Conservation (phyloP, 2,113 vertebrate genomes). For the Glaucidium brasilianum region DNA sequence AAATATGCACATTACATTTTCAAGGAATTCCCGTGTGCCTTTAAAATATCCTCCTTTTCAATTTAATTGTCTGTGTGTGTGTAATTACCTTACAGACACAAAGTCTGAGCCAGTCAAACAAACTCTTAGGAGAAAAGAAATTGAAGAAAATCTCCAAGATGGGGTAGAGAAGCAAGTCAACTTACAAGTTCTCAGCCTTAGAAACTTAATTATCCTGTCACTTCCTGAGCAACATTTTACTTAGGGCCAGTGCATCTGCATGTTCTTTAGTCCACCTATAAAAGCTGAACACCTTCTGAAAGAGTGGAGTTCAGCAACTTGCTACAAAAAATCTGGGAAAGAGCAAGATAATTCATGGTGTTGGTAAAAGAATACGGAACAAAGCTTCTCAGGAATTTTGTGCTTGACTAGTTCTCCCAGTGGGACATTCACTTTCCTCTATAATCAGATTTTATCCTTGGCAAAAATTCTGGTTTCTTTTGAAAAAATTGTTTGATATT, state of each 20-base stretch:
- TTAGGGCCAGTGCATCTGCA: not conserved
- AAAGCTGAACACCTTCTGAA: not conserved
- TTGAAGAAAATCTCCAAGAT: not conserved
- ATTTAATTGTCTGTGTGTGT: not conserved
- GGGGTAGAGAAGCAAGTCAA: not conserved
- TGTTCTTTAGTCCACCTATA: not conserved
- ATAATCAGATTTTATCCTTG: constrained; percentile 34
- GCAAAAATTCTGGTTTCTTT: constrained; percentile 1
- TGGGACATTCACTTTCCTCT: not conserved
- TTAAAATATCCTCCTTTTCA: not conserved
- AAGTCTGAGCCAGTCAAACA: not conserved
- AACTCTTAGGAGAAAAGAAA: not conserved
- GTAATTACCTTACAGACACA: not conserved
- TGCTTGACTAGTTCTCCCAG: not conserved
- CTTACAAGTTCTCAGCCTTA: not conserved
- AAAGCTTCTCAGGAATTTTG: not conserved
- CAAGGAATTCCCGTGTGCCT: not conserved
- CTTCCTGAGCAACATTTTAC: not conserved
- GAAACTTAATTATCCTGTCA: not conserved
- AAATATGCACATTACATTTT: constrained; percentile 1
- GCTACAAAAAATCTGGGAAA: not conserved
- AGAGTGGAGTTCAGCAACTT: not conserved
- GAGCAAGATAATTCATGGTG: not conserved
- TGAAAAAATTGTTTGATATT: not conserved
- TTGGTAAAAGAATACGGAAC: not conserved